Evolutionary conservation across 2,888 invertebrate genomes (phyloP).

Genomic region (Sinhomidia bicolor): DNA sequence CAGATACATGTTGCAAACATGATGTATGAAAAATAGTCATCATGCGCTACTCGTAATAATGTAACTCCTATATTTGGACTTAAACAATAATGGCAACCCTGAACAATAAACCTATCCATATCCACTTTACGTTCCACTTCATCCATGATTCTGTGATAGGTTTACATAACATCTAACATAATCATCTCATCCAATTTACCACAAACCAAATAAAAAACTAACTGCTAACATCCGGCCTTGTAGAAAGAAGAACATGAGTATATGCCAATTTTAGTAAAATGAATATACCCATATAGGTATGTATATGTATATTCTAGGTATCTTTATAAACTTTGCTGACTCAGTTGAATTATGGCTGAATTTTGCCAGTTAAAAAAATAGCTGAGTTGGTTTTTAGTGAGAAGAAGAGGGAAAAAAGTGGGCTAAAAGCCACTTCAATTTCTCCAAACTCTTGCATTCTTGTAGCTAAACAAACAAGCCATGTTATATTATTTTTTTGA

Average conservation of each 20-base stretch:
- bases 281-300: no score
- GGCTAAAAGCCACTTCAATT: slow-evolving; percentile 55
- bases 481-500: slow-evolving; percentile 1
- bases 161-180: slow-evolving; percentile 8
- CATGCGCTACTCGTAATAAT: no score
- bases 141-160: neutral
- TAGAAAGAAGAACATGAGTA: no score
- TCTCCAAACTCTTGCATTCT: neutral
- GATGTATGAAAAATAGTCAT: no score
- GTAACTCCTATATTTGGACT: no score
- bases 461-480: slow-evolving; percentile 1
- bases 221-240: no score
- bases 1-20: no score
- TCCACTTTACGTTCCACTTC: neutral
- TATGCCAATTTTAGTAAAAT: no score
- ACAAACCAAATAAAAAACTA: neutral
- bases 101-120: no score
- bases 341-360: neutral
- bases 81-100: no score
- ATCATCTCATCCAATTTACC: neutral
- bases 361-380: no score
- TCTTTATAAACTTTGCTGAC: slow-evolving; percentile 14
- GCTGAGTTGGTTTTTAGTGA: neutral
- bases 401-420: slow-evolving; percentile 11
- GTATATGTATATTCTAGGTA: no score